Percentiles rank a stretch among this genome's conserved stretches.
Evolutionary conservation across 2,113 vertebrate genomes (phyloP).

Genomic region (Callipepla squamata): DNA sequence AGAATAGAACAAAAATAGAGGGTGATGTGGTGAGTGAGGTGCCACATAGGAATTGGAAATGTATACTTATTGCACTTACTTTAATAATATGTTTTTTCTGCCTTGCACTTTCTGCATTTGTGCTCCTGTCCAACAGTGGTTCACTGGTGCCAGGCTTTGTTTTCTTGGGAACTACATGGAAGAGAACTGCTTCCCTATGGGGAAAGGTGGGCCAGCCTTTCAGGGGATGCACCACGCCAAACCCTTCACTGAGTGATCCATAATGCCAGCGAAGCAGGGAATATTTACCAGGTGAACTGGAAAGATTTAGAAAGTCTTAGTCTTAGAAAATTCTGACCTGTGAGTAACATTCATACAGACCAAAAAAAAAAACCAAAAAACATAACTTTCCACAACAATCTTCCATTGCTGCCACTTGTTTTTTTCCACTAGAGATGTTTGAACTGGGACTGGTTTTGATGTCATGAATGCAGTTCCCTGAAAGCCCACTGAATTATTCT

Average conservation of each 20-base stretch:
- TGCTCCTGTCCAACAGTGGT: not conserved
- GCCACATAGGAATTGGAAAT: not conserved
- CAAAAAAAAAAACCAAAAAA: not conserved
- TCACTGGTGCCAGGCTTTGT: not conserved
- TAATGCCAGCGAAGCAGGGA: not conserved
- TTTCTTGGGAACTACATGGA: not conserved
- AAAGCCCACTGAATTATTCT: constrained; percentile 13
- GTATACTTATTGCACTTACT: not conserved
- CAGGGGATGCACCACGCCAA: not conserved
- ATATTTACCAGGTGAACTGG: not conserved
- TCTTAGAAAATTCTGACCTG: not conserved
- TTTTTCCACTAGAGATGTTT: rapidly evolving
- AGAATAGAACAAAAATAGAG: not conserved
- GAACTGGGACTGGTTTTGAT: not conserved
- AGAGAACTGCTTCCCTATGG: not conserved
- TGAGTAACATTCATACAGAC: not conserved
- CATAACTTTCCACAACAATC: not conserved
- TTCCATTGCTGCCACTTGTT: not conserved
- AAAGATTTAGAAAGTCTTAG: rapidly evolving
- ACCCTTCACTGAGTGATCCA: not conserved
- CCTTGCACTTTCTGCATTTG: rapidly evolving
- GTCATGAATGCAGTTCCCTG: not conserved
- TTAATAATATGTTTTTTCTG: not conserved
- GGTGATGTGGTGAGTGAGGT: not conserved
- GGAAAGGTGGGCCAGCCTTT: not conserved